Conservation (phyloP, 2,113 vertebrate genomes). For the Amblyornis subalaris region DNA sequence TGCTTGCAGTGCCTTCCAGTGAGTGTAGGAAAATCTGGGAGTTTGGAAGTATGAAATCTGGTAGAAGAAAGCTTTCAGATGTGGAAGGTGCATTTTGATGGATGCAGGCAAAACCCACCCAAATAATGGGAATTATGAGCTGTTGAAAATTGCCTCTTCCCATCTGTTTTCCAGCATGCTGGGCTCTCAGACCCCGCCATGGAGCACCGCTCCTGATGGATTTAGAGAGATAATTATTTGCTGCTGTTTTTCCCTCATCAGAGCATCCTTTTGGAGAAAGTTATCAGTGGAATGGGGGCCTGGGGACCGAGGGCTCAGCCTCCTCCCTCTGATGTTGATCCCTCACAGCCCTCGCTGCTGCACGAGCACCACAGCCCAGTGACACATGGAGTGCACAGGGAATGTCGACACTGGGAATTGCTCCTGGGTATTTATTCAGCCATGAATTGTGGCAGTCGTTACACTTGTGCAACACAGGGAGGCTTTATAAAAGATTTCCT, state of each 20-base stretch:
- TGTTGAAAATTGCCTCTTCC: not conserved
- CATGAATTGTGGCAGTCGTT: not conserved
- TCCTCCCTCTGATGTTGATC: not conserved
- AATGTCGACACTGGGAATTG: not conserved
- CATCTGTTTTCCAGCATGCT: not conserved
- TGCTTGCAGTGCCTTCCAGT: not conserved
- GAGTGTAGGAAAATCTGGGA: not conserved
- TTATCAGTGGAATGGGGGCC: not conserved
- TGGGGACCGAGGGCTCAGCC: not conserved
- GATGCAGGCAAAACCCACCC: not conserved
- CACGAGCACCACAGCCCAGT: not conserved
- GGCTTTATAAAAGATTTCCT: not conserved
- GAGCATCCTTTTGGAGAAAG: not conserved
- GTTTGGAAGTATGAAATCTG: not conserved
- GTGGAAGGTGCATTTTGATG: constrained; percentile 10
- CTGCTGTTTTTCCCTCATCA: not conserved
- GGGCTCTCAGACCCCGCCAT: not conserved
- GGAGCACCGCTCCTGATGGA: not conserved
- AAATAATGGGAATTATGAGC: not conserved
- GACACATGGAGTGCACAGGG: not conserved
- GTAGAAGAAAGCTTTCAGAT: not conserved
- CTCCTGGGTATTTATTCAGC: not conserved
- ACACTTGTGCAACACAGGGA: not conserved
- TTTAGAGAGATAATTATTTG: not conserved
- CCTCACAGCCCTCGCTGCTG: not conserved